phyloP scores from a whole-genome alignment of 2,113 vertebrate species.

The Odocoileus virginianus region DNA sequence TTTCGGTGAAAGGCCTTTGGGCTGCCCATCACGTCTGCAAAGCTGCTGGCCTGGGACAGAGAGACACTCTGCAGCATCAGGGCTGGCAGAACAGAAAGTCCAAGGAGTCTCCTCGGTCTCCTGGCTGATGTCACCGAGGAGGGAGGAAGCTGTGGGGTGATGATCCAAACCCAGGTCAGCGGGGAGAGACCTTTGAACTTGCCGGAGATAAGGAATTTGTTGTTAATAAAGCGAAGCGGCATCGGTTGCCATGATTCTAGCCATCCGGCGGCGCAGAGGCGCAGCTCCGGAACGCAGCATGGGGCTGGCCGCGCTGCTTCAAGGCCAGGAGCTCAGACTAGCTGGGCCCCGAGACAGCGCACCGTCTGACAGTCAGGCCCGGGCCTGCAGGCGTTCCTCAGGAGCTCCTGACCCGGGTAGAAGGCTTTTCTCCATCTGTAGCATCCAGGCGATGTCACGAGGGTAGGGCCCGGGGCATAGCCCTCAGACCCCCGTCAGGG shows the following conservation, averaged over 20 bases:
- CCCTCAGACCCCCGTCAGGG: constrained; percentile 83
- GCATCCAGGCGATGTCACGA: constrained; percentile 98
- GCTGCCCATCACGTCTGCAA: constrained; percentile 97
- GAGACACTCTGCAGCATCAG: constrained; percentile 86
- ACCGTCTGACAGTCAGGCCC: constrained; percentile 95
- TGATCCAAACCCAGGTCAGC: constrained; percentile 91
- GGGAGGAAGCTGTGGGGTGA: constrained; percentile 93
- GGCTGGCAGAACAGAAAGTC: constrained; percentile 87
- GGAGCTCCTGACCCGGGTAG: constrained; percentile 93
- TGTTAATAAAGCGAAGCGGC: constrained; percentile 90
- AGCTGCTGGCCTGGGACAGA: constrained; percentile 97
- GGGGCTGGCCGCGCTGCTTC: constrained; percentile 92
- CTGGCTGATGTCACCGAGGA: constrained; percentile 95
- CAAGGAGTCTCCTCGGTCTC: constrained; percentile 90
- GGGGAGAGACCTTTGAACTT: constrained; percentile 92
- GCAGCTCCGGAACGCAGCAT: constrained; percentile 90
- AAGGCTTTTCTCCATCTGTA: constrained; percentile 95
- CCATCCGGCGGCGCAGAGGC: constrained; percentile 92
- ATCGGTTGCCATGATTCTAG: constrained; percentile 90
- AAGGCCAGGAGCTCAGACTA: constrained; percentile 91
- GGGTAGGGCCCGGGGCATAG: constrained; percentile 89
- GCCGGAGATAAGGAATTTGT: constrained; percentile 93
- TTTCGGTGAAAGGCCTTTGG: constrained; percentile 97
- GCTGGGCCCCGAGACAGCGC: constrained; percentile 95
- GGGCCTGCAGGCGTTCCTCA: constrained; percentile 95